Evolutionary conservation across 2,888 invertebrate species (phyloP).

Genomic region (Drosophila fungiperda): DNA sequence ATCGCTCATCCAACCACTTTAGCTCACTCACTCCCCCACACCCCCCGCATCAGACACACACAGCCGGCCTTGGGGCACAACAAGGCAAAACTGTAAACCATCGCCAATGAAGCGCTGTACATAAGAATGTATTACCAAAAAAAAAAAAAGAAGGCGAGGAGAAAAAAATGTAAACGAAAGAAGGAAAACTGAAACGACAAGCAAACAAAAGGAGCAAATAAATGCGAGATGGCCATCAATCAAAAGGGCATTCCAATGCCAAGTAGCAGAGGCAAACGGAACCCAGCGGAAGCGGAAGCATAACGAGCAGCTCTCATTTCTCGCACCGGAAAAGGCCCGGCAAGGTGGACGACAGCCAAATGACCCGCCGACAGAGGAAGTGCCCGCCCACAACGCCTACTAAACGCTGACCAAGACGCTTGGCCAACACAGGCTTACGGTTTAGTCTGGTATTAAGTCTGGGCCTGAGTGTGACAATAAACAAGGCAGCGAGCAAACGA

Average conservation of each 20-base stretch:
- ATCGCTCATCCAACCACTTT: conserved; percentile 33
- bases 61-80: conserved; percentile 54
- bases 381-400: conserved; percentile 49
- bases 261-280: conserved; percentile 33
- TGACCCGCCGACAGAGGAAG: conserved; percentile 57
- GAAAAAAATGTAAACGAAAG: neutral
- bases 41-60: conserved; percentile 2
- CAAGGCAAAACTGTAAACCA: conserved; percentile 59
- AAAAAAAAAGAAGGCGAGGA: neutral
- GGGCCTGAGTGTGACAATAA: conserved; percentile 66
- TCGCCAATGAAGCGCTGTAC: conserved; percentile 62
- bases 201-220: conserved; percentile 61
- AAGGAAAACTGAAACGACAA: conserved; percentile 27
- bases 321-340: conserved; percentile 19
- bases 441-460: conserved; percentile 12
- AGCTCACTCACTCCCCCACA: conserved; percentile 1
- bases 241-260: conserved; percentile 65
- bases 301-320: conserved; percentile 53
- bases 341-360: conserved; percentile 52
- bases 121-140: conserved; percentile 16
- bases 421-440: conserved; percentile 14
- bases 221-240: conserved; percentile 70
- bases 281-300: conserved; percentile 68
- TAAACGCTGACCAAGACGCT: conserved; percentile 50
- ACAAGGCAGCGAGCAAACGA: conserved; percentile 70